phyloP scores from a whole-genome alignment of 2,888 invertebrate genomes.

The Erebia aethiops region DNA sequence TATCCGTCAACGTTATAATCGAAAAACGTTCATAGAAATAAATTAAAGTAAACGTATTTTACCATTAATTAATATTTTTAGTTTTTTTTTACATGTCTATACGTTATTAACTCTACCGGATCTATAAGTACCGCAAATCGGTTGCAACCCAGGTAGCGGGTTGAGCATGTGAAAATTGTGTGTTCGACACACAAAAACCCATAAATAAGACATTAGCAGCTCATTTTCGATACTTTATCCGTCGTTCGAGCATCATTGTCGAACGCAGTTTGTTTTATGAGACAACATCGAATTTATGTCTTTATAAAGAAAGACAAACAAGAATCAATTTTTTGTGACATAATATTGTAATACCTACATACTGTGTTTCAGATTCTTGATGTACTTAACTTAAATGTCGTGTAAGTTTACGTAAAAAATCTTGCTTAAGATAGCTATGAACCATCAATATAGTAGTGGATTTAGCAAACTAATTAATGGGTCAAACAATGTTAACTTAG shows the following conservation, averaged over 20 bases:
- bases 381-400: background rate
- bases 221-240: constrained; percentile 66
- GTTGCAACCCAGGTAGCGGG: constrained; percentile 62
- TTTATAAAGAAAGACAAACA: constrained; percentile 2
- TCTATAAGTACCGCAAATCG: constrained; percentile 55
- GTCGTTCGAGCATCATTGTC: constrained; percentile 65
- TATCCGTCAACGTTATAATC: too few species aligned
- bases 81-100: constrained; percentile 37
- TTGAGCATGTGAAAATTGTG: constrained; percentile 78
- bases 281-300: constrained; percentile 35
- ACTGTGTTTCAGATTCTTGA: background rate
- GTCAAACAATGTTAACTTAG: too few species aligned
- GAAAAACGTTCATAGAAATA: too few species aligned
- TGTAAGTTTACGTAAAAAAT: too few species aligned
- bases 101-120: constrained; percentile 42
- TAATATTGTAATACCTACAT: background rate
- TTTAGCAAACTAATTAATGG: too few species aligned
- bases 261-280: constrained; percentile 54
- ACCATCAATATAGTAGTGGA: too few species aligned
- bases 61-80: too few species aligned
- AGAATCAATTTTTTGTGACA: background rate
- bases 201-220: constrained; percentile 82
- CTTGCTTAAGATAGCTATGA: too few species aligned
- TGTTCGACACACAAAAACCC: constrained; percentile 66
- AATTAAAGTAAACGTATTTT: too few species aligned